Evolutionary conservation across 2,888 invertebrate genomes (phyloP).

Genomic region (Harmothoe impar): DNA sequence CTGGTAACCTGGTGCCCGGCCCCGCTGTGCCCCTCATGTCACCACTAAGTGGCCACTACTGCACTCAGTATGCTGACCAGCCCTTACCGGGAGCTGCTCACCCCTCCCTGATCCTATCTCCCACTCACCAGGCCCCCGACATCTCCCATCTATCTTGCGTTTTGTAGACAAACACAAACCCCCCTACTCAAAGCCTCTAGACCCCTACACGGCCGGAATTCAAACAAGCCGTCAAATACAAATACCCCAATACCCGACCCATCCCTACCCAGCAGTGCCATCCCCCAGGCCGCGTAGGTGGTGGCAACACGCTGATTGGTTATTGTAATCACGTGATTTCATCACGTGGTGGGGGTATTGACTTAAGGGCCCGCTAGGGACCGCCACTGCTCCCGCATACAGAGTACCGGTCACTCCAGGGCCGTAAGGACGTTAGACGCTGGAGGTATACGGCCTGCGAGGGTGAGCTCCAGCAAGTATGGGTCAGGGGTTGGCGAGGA

Average conservation of each 20-base stretch:
- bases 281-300: not conserved
- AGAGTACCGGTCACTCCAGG: not conserved
- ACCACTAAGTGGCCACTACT: not conserved
- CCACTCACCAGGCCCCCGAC: not conserved
- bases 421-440: conserved; percentile 15
- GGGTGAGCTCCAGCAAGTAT: not conserved
- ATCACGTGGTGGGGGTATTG: conserved; percentile 26
- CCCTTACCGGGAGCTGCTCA: not conserved
- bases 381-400: not conserved
- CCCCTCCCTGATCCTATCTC: conserved; percentile 3
- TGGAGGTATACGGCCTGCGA: not conserved
- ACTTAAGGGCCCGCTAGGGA: conserved; percentile 27
- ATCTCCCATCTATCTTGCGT: not conserved
- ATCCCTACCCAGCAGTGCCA: too few species aligned
- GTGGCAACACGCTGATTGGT: not conserved
- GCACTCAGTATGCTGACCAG: conserved; percentile 1
- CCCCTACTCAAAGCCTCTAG: not conserved
- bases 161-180: not conserved
- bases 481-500: not conserved
- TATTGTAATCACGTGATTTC: conserved; percentile 42
- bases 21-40: not conserved
- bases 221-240: not conserved
- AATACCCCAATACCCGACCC: not conserved
- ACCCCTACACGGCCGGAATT: not conserved
- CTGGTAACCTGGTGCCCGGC: not conserved